Percentiles rank a stretch among this genome's conserved stretches.
phyloP scores from a whole-genome alignment of 2,113 vertebrate species.

The Rafetus swinhoei region DNA sequence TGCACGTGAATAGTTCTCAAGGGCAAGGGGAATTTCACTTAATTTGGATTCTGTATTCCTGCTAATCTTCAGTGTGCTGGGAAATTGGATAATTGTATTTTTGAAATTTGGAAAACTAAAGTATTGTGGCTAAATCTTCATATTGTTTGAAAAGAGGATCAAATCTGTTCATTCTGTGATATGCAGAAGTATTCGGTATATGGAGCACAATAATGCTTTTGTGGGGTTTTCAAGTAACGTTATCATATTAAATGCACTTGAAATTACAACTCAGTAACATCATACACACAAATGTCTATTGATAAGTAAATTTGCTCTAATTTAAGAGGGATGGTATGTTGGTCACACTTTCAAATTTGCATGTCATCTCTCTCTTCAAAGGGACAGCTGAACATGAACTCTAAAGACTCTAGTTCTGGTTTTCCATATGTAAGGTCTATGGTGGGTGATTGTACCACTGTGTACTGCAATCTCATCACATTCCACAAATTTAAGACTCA shows the following conservation, averaged over 20 bases:
- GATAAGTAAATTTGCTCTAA: constrained; percentile 4
- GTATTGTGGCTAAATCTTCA: constrained; percentile 8
- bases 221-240: background rate
- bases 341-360: background rate
- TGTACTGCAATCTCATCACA: background rate
- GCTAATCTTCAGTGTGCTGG: background rate
- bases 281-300: background rate
- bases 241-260: background rate
- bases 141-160: constrained; percentile 4
- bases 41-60: background rate
- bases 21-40: background rate
- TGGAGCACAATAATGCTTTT: constrained; percentile 20
- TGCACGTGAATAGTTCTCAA: background rate
- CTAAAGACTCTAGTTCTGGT: background rate
- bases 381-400: background rate
- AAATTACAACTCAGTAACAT: constrained; percentile 15
- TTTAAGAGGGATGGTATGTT: background rate
- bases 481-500: background rate
- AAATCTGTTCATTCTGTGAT: background rate
- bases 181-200: background rate
- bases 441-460: background rate
- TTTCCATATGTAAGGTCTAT: background rate
- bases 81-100: background rate
- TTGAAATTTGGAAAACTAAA: constrained; percentile 44
- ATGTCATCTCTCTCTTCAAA: background rate